phyloP scores from a whole-genome alignment of 2,113 vertebrate genomes.

The Megatriorchis doriae region DNA sequence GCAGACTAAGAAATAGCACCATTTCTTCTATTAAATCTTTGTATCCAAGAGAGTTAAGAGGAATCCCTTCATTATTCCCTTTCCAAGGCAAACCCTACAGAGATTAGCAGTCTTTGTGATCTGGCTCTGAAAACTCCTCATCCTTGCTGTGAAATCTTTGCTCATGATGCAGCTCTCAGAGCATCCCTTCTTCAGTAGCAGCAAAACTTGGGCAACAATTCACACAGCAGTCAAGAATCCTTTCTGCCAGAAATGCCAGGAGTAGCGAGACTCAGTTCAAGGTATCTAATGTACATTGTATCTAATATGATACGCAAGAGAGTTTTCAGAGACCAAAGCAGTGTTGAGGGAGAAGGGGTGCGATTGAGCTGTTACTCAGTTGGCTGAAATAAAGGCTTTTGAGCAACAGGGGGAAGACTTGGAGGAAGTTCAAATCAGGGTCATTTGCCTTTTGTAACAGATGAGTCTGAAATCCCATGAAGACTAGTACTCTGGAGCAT shows the following conservation, averaged over 20 bases:
- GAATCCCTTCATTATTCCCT: not conserved
- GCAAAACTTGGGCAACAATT: not conserved
- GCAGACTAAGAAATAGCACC: not conserved
- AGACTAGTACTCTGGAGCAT: not conserved
- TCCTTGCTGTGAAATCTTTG: not conserved
- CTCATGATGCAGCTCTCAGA: not conserved
- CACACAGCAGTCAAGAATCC: not conserved
- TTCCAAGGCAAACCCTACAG: not conserved
- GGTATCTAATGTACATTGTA: too few species aligned
- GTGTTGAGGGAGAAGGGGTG: not conserved
- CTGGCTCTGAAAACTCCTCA: not conserved
- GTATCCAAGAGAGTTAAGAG: not conserved
- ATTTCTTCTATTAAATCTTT: not conserved
- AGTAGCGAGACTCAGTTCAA: not conserved
- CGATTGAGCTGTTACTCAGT: not conserved
- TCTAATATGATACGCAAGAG: accelerated
- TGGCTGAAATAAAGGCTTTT: not conserved
- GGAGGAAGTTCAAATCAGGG: constrained; percentile 32
- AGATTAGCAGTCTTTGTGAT: not conserved
- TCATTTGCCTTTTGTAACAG: constrained; percentile 15
- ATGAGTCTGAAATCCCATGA: not conserved
- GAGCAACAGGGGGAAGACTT: not conserved
- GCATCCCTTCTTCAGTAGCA: not conserved
- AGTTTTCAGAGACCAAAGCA: not conserved
- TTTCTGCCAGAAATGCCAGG: not conserved